Base-by-base conservation (phyloP, 1,140 invertebrate genomes). In the Achroia grisella region DNA sequence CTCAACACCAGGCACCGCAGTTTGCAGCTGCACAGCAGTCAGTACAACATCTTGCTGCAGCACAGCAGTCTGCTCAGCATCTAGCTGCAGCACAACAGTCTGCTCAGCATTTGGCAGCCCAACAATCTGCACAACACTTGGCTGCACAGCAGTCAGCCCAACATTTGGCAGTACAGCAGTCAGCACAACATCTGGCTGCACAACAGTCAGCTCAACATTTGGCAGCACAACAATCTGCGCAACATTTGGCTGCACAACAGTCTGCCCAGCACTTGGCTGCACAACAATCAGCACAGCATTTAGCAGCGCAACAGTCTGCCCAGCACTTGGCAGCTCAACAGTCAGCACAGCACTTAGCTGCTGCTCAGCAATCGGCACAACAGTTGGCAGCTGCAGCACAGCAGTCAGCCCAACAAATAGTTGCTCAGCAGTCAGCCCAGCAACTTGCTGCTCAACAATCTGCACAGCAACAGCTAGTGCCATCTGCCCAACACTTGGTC, bases 371-470 rank as follows among this genome's bases (percentile, higher is more conserved):
- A 23, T 62, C 59, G 2, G 60, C 49, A 4, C 61, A 64, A 39
- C 62, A 60, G 8, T 28, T 48, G 12, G 46, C 50, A 8, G 39
- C 41, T 4, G 48, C 54, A 23, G 64, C 61, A 1, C 64, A 67
- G 40, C 64, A 64, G 35, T 56, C 52, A 10, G 60, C 52, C 8
- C 60, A 62, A 27, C 60, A 62, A 27, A 56, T 64, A 35, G 69
- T 60, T 8, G 74, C 71, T 10, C 75, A 80, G 40, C 76, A 80
- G 34, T 82, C 78, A 8, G 78, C 74, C 8, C 78, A 82, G 36
- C 78, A 82, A 48, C 36, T 82, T 23, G 78, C 68, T 33, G 79
- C 74, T 12, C 74, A 77, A 42, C 79, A 83, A 50, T 75, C 74
- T 8, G 68, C 74, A 4, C 76, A 80, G 46, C 76, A 73, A 44